These are phyloP conservation scores for Xanthia icteritia DNA, from an alignment of 2,888 invertebrate genomes.

Conservation along the genomic window DNA sequence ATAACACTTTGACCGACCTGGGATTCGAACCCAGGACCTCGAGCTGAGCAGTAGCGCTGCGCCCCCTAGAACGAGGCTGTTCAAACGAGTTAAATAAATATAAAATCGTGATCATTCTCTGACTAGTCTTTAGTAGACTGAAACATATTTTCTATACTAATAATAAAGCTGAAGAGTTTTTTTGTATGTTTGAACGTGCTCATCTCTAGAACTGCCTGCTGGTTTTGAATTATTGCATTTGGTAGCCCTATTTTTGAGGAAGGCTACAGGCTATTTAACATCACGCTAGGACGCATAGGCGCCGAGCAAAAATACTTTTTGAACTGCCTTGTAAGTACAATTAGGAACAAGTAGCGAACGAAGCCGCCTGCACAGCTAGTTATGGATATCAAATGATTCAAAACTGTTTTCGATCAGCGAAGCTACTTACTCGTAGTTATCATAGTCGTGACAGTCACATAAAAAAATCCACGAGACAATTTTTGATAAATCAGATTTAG, in stretches of 20 bases:
- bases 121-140: no score
- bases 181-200: no score
- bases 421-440: background rate
- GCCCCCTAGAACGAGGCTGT: background rate
- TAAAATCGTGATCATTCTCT: background rate
- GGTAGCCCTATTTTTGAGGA: no score
- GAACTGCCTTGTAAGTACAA: background rate
- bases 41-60: background rate
- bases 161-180: no score
- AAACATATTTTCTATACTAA: no score
- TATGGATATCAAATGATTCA: background rate
- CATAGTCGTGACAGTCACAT: constrained; percentile 22
- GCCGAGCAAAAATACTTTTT: no score
- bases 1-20: background rate
- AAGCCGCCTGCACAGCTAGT: background rate
- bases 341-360: background rate
- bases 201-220: no score
- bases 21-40: background rate
- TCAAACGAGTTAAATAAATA: background rate
- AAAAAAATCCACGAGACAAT: background rate
- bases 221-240: no score
- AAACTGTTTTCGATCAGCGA: constrained; percentile 13
- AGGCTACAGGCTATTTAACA: no score
- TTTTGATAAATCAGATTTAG: constrained; percentile 19
- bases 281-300: no score